Conservation (phyloP, 2,888 invertebrate genomes). For the Aproaerema taeniolella region DNA sequence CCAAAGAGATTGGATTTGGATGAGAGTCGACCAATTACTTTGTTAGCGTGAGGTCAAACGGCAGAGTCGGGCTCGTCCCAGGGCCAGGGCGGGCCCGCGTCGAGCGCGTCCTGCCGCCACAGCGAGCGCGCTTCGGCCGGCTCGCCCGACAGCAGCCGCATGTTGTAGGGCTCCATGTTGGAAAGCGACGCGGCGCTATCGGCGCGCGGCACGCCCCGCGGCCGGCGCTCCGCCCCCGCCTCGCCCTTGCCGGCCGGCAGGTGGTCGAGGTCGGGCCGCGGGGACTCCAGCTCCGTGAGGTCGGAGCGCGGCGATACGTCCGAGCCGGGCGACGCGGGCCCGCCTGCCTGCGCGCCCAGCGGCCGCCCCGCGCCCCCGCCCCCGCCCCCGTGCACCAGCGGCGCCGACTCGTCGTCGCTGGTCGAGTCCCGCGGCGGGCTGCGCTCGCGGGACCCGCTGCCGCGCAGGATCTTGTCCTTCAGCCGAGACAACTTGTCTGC, state of each 20-base stretch:
- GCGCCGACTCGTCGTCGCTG: constrained; percentile 83
- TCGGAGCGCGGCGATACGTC: constrained; percentile 64
- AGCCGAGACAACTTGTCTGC: constrained; percentile 57
- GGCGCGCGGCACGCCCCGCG: constrained; percentile 26
- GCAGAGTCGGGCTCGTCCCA: constrained; percentile 70
- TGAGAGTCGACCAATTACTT: no score
- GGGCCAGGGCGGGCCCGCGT: constrained; percentile 67
- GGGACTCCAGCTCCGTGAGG: constrained; percentile 56
- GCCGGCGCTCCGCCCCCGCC: constrained; percentile 19
- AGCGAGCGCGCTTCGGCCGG: constrained; percentile 51
- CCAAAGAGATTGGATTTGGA: no score
- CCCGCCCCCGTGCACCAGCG: constrained; percentile 63
- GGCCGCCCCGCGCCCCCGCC: constrained; percentile 16
- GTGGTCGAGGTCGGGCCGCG: constrained; percentile 29
- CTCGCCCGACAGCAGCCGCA: constrained; percentile 58
- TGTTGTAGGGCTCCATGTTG: constrained; percentile 65
- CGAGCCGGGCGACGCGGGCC: constrained; percentile 32
- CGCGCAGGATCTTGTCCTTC: constrained; percentile 56
- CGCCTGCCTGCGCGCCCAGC: constrained; percentile 35
- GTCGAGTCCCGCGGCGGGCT: constrained; percentile 50
- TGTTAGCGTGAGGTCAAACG: constrained; percentile 47
- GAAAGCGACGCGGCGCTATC: constrained; percentile 47
- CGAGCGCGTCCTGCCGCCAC: constrained; percentile 72
- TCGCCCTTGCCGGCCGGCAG: constrained; percentile 20
- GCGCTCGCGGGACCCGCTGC: constrained; percentile 52